phyloP scores from a whole-genome alignment of 2,888 invertebrate genomes.

The Drosophila melanocephala region DNA sequence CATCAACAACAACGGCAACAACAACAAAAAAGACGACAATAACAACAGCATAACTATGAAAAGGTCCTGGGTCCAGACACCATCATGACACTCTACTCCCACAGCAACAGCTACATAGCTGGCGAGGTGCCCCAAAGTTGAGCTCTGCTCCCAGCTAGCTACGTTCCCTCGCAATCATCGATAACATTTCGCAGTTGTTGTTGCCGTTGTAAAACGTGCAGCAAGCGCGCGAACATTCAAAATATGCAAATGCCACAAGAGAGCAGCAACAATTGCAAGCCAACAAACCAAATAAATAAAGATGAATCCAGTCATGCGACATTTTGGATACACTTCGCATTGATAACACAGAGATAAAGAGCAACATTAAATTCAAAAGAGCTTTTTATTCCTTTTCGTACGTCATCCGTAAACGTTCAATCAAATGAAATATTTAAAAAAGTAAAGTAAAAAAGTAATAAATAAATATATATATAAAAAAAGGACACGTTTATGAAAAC shows the following conservation, averaged over 20 bases:
- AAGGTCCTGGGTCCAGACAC: slow-evolving; percentile 57
- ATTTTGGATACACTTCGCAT: slow-evolving; percentile 10
- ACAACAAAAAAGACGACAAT: slow-evolving; percentile 38
- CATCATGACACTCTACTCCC: slow-evolving; percentile 46
- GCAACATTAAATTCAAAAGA: neutral
- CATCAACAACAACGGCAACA: slow-evolving; percentile 42
- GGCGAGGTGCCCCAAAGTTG: slow-evolving; percentile 1
- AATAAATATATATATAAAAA: neutral
- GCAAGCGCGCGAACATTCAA: slow-evolving; percentile 70
- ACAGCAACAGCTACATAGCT: slow-evolving; percentile 31
- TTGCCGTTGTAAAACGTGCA: slow-evolving; percentile 75
- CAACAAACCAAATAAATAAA: slow-evolving; percentile 9
- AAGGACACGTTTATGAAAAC: neutral
- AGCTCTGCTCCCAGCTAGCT: slow-evolving; percentile 33
- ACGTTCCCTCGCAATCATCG: slow-evolving; percentile 63
- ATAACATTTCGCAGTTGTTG: slow-evolving; percentile 69
- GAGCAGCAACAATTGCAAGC: slow-evolving; percentile 39
- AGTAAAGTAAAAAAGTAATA: fast-evolving
- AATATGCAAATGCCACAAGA: slow-evolving; percentile 77
- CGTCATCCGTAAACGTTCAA: neutral
- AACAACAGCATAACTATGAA: slow-evolving; percentile 59
- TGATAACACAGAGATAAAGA: neutral
- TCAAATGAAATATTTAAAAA: neutral
- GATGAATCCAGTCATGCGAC: neutral
- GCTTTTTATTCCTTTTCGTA: neutral